Evolutionary conservation across 2,113 vertebrate genomes (phyloP).

Genomic region (Odobenus rosmarus): DNA sequence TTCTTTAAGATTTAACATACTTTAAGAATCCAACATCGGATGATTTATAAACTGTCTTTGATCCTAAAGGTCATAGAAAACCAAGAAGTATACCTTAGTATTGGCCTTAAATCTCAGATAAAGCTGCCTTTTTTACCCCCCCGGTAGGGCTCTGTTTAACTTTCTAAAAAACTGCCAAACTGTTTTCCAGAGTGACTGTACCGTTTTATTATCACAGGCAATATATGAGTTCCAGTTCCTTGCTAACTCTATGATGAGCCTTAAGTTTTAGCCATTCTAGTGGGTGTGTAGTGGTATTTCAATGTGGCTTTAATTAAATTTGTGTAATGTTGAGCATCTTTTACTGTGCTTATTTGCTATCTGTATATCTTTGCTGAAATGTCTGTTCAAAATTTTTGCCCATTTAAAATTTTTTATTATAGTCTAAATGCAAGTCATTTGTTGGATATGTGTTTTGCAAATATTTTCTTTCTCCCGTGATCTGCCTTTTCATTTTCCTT

Average conservation of each 20-base stretch:
- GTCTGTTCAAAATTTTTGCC: constrained; percentile 28
- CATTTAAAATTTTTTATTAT: background rate
- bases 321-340: constrained; percentile 22
- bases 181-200: constrained; percentile 43
- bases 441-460: background rate
- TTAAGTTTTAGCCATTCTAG: constrained; percentile 27
- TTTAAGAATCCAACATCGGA: background rate
- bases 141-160: background rate
- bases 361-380: constrained; percentile 3
- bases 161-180: constrained; percentile 36
- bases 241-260: background rate
- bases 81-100: background rate
- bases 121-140: background rate
- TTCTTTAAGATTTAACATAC: constrained; percentile 33
- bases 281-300: background rate
- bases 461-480: constrained; percentile 7
- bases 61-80: background rate
- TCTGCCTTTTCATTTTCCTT: background rate
- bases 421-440: constrained; percentile 24
- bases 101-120: background rate
- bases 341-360: background rate
- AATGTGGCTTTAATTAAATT: constrained; percentile 19
- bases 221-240: background rate
- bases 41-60: constrained; percentile 35
- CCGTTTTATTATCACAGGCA: background rate